Conservation (phyloP, 2,888 invertebrate genomes). For the Ashinkailepas kermadecensis region DNA sequence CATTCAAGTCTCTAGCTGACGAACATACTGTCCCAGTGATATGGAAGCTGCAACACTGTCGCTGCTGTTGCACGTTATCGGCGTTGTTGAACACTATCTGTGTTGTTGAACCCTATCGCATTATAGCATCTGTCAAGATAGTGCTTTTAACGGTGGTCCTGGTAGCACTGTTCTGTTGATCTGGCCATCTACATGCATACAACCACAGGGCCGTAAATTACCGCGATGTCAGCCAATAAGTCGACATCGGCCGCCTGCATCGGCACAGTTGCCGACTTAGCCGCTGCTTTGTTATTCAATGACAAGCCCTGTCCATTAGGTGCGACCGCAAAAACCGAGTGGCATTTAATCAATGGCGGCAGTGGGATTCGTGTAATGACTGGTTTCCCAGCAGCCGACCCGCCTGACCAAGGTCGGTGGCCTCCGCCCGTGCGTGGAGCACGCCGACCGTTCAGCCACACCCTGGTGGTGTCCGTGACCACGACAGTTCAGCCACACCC, state of each 20-base stretch:
- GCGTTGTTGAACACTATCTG: no score
- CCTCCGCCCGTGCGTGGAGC: no score
- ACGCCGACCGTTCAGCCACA: no score
- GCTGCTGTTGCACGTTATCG: no score
- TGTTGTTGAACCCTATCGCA: neutral
- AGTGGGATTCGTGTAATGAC: neutral
- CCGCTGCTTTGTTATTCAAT: neutral
- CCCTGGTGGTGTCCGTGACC: no score
- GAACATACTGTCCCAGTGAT: no score
- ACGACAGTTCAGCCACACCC: no score
- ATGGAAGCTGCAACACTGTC: no score
- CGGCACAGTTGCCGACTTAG: neutral
- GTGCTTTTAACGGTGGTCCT: neutral
- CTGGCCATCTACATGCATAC: neutral
- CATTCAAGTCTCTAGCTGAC: no score
- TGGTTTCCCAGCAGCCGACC: neutral
- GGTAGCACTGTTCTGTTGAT: neutral
- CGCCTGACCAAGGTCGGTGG: no score
- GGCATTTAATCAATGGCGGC: constrained; percentile 5
- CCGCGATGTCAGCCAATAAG: neutral
- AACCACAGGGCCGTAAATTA: neutral
- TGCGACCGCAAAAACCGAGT: neutral
- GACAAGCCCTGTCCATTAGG: neutral
- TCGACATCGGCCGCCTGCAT: neutral
- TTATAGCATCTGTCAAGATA: neutral